Evolutionary conservation across 1,140 invertebrate species (phyloP).

Genomic region (Eulimnadia texana): DNA sequence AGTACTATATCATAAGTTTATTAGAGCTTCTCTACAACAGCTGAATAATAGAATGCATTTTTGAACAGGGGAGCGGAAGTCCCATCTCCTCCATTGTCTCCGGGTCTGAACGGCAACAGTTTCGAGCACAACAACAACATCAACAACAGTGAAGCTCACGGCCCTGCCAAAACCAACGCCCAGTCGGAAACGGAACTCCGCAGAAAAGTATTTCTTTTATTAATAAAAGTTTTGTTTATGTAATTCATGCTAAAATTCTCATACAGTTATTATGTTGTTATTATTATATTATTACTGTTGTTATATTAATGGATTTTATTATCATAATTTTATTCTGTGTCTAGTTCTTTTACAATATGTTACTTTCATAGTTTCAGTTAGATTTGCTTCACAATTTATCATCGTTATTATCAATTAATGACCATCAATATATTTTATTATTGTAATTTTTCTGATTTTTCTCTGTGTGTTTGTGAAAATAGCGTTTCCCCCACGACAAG

Average conservation of each 20-base stretch:
- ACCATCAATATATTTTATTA: no score
- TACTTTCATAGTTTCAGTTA: no score
- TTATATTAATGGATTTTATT: background rate
- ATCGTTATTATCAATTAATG: no score
- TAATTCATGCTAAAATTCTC: no score
- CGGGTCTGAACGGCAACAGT: background rate
- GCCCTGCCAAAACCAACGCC: slow-evolving; percentile 3
- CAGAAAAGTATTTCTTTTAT: background rate
- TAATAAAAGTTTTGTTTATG: background rate
- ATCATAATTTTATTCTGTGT: background rate
- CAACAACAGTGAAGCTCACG: background rate
- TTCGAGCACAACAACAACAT: slow-evolving; percentile 11
- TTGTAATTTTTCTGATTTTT: no score
- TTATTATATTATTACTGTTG: no score
- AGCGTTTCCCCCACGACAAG: slow-evolving; percentile 57
- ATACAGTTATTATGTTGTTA: no score
- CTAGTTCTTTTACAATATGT: no score
- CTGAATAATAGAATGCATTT: background rate
- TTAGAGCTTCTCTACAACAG: no score
- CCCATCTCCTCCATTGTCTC: slow-evolving; percentile 2
- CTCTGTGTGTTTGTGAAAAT: slow-evolving; percentile 24
- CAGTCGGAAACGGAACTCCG: slow-evolving; percentile 1
- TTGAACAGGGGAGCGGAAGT: background rate
- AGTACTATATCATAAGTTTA: no score
- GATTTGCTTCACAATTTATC: no score